A percentile compares a stretch with the other conserved stretches of the same genome.
phyloP scores from a whole-genome alignment of 2,888 invertebrate genomes.

The Eurytoma adleriae region DNA sequence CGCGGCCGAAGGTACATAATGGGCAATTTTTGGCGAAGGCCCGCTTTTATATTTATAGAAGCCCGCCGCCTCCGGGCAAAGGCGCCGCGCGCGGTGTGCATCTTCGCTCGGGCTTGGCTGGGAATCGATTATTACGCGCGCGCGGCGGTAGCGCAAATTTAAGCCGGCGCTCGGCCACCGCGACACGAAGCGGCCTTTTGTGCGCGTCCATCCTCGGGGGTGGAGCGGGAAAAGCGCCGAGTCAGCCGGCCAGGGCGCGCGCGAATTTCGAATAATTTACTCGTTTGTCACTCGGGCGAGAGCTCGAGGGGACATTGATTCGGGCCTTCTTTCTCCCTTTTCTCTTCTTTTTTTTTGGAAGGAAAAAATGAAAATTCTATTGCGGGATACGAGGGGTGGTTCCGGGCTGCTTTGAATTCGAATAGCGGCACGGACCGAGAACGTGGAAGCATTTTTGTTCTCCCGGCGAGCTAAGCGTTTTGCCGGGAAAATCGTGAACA shows the following conservation, averaged over 20 bases:
- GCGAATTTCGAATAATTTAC: constrained; percentile 9
- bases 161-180: constrained; percentile 5
- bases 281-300: constrained; percentile 14
- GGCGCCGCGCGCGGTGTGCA: too few relatives aligned
- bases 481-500: neutral
- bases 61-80: neutral
- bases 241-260: neutral
- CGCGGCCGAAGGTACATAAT: neutral
- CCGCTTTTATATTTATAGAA: constrained; percentile 36
- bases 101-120: neutral
- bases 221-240: neutral
- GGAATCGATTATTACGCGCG: constrained; percentile 34
- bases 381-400: neutral
- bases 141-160: neutral
- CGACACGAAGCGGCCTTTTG: constrained; percentile 5
- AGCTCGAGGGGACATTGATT: neutral
- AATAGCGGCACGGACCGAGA: neutral
- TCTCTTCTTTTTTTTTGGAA: constrained; percentile 2
- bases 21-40: constrained; percentile 23
- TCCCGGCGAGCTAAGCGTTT: neutral
- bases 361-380: constrained; percentile 17
- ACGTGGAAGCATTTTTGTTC: constrained; percentile 4
- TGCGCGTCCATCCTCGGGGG: neutral
- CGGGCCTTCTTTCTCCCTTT: too few relatives aligned
- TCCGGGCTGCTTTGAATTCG: neutral